Evolutionary conservation across 2,888 invertebrate genomes (phyloP), one percentile per base, ranked within the genome.

Genomic region (Drosophila stalkeri): DNA sequence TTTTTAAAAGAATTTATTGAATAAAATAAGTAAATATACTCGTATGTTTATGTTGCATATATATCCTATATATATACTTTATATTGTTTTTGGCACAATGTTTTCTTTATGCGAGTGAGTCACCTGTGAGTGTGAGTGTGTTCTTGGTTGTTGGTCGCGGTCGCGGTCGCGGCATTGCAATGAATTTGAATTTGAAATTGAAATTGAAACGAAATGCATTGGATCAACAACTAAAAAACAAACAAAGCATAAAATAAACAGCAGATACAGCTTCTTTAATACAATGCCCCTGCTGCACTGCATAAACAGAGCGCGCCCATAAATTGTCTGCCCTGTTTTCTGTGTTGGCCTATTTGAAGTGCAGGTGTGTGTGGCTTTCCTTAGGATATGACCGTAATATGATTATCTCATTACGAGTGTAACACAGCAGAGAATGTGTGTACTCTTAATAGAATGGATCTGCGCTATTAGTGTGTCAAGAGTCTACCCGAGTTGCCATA

Each of bases 151-250:
- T 65, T 72, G 86, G 75, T 81, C 80, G 78, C 65, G 89, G 72
- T 61, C 83, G 64, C 84, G 89, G 72, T 61, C 83, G 65, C 78
- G 89, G 87, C 89, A 86, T 70, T 82, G 89, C 89, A 90, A 83
- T 56, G 35, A 81, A 81, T 72, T 60, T 56, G 35, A 81, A 81
- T 72, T 60, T 64, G 46, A 77, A 64, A 75, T 64, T 60, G 46
- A 77, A 64, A 71, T 67, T 60, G 43, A 82, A 79, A 44, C 35
- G 46, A 69, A 86, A 70, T 87, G 83, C 88, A 87, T 72, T 84
- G 73, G 70, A 62, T 77, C 69, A 64, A 72, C 68, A 86, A 41
- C n/a, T 18, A 57, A 66, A 79, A 35, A 75, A 46, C 46, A 54
- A 43, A 57, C 37, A 61, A 31, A 46, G 49, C 55, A 67, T 61